Conservation (phyloP, 2,113 vertebrate genomes). For the Ailurus styani region DNA sequence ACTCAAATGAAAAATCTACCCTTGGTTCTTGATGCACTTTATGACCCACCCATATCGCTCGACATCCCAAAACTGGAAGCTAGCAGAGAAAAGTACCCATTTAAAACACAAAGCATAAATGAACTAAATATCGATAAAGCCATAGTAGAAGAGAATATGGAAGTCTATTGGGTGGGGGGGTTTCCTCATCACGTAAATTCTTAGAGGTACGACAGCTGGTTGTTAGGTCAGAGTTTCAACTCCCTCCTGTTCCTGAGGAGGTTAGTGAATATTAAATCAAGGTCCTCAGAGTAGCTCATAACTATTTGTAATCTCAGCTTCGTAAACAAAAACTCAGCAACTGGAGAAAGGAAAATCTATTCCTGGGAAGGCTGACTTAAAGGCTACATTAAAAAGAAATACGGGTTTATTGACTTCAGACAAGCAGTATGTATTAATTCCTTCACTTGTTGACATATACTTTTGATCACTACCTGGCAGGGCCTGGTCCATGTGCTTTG, state of each 20-base stretch:
- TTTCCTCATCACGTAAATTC: neutral
- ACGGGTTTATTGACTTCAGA: neutral
- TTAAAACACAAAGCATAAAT: neutral
- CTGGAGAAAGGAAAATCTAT: neutral
- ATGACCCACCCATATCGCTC: neutral
- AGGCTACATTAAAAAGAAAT: neutral
- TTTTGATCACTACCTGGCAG: neutral
- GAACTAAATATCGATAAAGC: neutral
- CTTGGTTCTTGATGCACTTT: neutral
- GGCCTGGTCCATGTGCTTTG: neutral
- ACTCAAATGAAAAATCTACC: neutral
- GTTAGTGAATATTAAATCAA: neutral
- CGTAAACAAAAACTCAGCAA: neutral
- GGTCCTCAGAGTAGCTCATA: neutral
- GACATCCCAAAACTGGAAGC: neutral
- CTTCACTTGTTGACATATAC: neutral
- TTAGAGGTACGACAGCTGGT: neutral
- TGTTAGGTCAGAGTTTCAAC: neutral
- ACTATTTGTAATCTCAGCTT: neutral
- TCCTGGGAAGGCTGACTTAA: neutral
- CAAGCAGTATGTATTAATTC: neutral
- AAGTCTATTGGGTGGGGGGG: neutral
- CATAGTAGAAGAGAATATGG: neutral
- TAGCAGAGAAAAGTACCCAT: neutral
- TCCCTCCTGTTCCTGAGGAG: neutral